Percentiles rank a stretch among this genome's conserved stretches.
Evolutionary conservation across 2,797 vertebrate genomes (phyloP).

Genomic region (Lepus oiostolus): DNA sequence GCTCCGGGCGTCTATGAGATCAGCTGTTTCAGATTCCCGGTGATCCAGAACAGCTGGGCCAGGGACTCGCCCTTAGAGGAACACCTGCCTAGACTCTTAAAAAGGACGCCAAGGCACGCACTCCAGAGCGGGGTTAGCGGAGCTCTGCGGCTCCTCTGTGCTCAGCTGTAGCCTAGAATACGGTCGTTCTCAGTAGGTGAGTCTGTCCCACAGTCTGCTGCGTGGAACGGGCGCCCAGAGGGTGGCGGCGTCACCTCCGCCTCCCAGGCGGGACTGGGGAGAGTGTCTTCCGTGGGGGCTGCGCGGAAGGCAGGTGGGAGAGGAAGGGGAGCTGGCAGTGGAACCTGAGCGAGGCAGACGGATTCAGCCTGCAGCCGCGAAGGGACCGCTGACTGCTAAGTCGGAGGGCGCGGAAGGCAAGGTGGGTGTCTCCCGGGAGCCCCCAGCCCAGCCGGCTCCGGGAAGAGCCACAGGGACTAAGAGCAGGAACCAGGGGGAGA

Average conservation of each 20-base stretch:
- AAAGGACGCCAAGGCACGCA: neutral
- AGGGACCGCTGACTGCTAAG: neutral
- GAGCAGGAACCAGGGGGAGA: neutral
- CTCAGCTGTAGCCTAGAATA: neutral
- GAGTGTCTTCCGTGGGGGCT: too few species aligned
- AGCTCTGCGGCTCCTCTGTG: neutral
- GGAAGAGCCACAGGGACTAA: neutral
- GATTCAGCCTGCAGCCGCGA: neutral
- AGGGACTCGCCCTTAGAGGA: neutral
- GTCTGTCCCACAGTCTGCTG: neutral
- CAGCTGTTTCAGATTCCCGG: neutral
- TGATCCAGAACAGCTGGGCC: neutral
- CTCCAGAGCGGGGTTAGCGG: neutral
- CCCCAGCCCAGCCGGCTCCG: neutral
- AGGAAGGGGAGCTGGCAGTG: too few species aligned
- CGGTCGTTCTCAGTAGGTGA: too few species aligned
- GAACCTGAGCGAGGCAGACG: neutral
- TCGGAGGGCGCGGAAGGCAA: neutral
- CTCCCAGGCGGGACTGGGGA: neutral
- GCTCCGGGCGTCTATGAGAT: too few species aligned
- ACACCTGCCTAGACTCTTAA: neutral
- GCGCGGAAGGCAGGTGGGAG: too few species aligned
- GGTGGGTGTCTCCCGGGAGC: neutral
- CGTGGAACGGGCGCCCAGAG: neutral
- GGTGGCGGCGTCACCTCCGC: neutral